Conservation (phyloP, 1,140 invertebrate species). For the Diabrotica undecimpunctata region DNA sequence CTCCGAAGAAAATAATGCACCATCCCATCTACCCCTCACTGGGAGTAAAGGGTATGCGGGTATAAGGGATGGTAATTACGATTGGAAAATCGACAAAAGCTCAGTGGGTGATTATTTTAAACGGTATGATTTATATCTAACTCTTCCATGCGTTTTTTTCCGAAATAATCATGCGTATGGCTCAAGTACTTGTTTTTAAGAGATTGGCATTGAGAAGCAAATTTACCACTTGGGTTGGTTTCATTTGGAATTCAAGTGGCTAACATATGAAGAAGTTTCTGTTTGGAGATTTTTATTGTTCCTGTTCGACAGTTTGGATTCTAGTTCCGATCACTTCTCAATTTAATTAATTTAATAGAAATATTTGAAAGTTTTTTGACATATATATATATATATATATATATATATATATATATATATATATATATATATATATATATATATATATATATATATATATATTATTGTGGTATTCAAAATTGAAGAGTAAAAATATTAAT, state of each 20-base stretch:
- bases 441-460: no score
- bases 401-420: no score
- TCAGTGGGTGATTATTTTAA: background rate
- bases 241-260: background rate
- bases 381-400: no score
- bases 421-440: no score
- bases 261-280: background rate
- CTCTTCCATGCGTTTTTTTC: background rate
- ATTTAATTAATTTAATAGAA: no score
- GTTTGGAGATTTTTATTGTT: background rate
- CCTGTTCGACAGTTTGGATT: background rate
- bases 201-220: background rate
- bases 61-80: background rate
- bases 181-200: background rate
- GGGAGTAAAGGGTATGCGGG: background rate
- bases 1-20: background rate
- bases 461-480: no score
- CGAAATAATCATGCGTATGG: background rate
- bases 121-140: background rate
- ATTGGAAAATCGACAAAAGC: background rate
- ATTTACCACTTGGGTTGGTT: background rate
- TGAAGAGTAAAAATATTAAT: no score
- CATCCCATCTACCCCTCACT: background rate
- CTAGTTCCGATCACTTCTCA: no score
- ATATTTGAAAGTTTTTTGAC: no score